Percentiles rank a stretch among this genome's conserved stretches.
Evolutionary conservation across 2,113 vertebrate genomes (phyloP).

Genomic region (Martes martes): DNA sequence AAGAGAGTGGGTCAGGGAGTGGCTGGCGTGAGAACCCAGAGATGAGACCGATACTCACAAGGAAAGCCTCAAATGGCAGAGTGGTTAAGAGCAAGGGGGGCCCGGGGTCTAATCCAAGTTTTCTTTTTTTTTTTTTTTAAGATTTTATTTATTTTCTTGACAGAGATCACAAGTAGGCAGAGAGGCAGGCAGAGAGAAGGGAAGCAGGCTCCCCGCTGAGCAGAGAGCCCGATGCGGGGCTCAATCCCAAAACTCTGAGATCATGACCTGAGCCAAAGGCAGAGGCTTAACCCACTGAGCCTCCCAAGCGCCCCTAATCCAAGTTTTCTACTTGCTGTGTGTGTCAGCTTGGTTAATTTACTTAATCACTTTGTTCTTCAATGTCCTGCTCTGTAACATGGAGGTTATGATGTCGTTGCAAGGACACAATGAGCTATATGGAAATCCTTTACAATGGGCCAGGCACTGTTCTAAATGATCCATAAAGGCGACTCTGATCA

Average conservation of each 20-base stretch:
- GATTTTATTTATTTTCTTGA: too few species aligned
- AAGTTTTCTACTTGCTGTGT: not conserved
- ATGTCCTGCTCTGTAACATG: not conserved
- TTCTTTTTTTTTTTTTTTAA: too few species aligned
- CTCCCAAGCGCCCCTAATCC: not conserved
- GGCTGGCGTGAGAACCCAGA: not conserved
- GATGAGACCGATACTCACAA: not conserved
- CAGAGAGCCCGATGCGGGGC: too few species aligned
- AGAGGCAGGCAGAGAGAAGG: too few species aligned
- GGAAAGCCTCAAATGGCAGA: not conserved
- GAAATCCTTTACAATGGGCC: not conserved
- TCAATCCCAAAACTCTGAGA: too few species aligned
- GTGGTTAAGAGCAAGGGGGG: not conserved
- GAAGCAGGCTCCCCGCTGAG: too few species aligned
- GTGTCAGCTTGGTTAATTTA: not conserved
- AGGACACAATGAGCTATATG: not conserved
- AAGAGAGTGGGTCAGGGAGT: not conserved
- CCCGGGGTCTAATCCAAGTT: not conserved
- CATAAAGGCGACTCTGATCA: not conserved
- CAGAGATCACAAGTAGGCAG: too few species aligned
- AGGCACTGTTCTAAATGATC: not conserved
- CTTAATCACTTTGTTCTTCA: not conserved
- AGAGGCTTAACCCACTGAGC: too few species aligned
- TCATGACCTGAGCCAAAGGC: too few species aligned
- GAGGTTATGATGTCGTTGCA: not conserved